Evolutionary conservation across 2,113 vertebrate species (phyloP).

Genomic region (Anhinga rufa): DNA sequence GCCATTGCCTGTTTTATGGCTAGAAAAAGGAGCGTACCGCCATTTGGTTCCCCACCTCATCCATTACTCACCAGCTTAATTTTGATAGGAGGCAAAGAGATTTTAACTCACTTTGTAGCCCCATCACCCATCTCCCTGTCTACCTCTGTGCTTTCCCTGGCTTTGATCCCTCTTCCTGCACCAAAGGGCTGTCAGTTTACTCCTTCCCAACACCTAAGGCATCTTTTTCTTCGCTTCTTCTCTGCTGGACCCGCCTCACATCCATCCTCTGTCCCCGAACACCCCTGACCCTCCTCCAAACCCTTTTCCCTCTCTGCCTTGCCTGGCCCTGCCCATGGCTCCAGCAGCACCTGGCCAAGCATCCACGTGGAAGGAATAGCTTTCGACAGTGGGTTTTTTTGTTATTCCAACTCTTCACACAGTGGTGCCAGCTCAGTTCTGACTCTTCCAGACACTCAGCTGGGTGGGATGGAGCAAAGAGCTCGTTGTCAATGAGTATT

Average conservation of each 20-base stretch:
- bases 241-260: not conserved
- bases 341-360: rapidly evolving
- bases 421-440: not conserved
- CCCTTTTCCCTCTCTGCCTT: not conserved
- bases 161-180: not conserved
- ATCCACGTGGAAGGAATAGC: not conserved
- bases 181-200: not conserved
- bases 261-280: not conserved
- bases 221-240: not conserved
- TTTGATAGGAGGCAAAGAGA: not conserved
- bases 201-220: not conserved
- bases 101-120: not conserved
- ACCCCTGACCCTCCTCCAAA: not conserved
- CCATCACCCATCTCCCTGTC: not conserved
- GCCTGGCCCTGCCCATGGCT: not conserved
- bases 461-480: not conserved
- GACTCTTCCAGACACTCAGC: not conserved
- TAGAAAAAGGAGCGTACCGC: rapidly evolving
- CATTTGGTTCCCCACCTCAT: not conserved
- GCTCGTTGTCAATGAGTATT: not conserved
- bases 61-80: not conserved
- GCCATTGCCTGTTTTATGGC: not conserved
- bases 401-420: not conserved
- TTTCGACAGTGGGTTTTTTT: not conserved
- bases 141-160: not conserved